Percentiles rank a stretch among this genome's conserved stretches.
Evolutionary conservation across 2,113 vertebrate genomes (phyloP).

Genomic region (Ahaetulla prasina): DNA sequence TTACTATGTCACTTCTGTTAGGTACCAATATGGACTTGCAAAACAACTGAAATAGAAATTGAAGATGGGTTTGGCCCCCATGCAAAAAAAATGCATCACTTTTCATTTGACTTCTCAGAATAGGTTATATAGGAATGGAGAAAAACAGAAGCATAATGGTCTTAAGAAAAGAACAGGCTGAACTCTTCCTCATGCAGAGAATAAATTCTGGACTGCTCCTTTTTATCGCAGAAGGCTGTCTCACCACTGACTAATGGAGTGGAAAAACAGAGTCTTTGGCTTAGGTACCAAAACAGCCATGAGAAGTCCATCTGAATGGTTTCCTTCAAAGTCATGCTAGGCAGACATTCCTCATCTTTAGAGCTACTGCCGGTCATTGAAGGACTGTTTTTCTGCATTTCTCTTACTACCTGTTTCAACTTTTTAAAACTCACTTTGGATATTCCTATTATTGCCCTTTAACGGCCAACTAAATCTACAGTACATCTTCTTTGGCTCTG

Average conservation of each 20-base stretch:
- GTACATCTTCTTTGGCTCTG: background rate
- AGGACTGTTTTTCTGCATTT: background rate
- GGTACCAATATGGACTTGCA: background rate
- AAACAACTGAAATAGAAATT: background rate
- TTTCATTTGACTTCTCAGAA: background rate
- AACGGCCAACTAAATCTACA: background rate
- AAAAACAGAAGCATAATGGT: background rate
- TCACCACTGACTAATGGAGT: background rate
- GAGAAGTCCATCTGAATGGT: background rate
- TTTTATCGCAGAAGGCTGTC: background rate
- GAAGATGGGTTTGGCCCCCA: background rate
- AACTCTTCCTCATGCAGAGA: background rate
- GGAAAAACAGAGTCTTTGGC: background rate
- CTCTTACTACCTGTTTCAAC: background rate
- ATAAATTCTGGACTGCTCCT: background rate
- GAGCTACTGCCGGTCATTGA: background rate
- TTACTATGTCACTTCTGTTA: background rate
- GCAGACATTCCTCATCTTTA: background rate
- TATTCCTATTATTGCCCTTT: too few relatives aligned
- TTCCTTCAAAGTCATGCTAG: background rate
- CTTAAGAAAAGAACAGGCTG: background rate
- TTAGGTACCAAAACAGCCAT: constrained; percentile 8
- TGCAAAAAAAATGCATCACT: background rate
- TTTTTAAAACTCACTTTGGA: background rate
- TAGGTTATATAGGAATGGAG: background rate